phyloP scores from a whole-genome alignment of 2,888 invertebrate genomes.

The Xanthorhoe spadicearia region DNA sequence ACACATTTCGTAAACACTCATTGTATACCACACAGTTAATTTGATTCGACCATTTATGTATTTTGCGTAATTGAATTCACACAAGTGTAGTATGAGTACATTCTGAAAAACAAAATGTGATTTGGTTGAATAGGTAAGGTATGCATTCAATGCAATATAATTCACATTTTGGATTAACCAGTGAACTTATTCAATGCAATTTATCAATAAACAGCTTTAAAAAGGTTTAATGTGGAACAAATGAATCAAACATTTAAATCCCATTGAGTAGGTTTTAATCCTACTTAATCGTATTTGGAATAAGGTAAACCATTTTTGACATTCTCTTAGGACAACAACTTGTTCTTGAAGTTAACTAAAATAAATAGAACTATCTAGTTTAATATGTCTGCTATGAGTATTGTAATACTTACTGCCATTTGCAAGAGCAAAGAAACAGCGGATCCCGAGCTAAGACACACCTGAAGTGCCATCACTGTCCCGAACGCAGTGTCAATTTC shows the following conservation, averaged over 20 bases:
- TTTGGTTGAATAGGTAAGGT: neutral
- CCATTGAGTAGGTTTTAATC: too few species aligned
- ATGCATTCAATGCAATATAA: slow-evolving; percentile 1
- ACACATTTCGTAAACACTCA: neutral
- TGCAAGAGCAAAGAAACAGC: slow-evolving; percentile 61
- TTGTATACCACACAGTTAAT: neutral
- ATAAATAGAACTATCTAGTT: too few species aligned
- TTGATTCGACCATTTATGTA: neutral
- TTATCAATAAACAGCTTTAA: neutral
- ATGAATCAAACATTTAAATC: too few species aligned
- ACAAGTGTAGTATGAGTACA: neutral
- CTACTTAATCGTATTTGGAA: too few species aligned
- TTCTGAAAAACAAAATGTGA: slow-evolving; percentile 5
- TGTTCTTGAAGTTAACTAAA: too few species aligned
- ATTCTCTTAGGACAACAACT: too few species aligned
- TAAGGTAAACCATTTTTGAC: too few species aligned
- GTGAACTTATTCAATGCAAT: slow-evolving; percentile 9
- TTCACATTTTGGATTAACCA: slow-evolving; percentile 5
- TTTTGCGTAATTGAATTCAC: slow-evolving; percentile 1
- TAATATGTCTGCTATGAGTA: neutral
- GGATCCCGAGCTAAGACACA: slow-evolving; percentile 69
- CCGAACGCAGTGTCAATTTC: slow-evolving; percentile 75
- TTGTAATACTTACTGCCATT: slow-evolving; percentile 54
- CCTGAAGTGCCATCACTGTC: slow-evolving; percentile 68
- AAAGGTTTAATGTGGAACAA: neutral